A percentile compares a stretch with the other conserved stretches of the same genome.
Conservation (phyloP, 2,888 invertebrate species). For the Toxonevra muliebris region DNA sequence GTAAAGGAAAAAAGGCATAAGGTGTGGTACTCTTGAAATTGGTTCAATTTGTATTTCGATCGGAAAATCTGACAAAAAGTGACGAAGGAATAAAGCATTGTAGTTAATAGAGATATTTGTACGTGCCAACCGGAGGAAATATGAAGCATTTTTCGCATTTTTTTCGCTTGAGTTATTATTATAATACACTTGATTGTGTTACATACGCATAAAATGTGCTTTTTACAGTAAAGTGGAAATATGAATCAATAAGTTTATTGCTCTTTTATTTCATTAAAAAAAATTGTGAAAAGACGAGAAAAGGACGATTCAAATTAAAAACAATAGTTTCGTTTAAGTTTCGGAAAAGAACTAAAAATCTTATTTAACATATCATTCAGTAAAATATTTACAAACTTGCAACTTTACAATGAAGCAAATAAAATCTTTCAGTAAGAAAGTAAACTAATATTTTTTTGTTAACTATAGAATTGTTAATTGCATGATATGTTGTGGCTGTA, state of each 20-base stretch:
- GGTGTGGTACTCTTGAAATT: slow-evolving; percentile 13
- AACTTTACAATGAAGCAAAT: too few species aligned
- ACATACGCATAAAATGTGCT: background rate
- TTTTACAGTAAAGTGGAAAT: background rate
- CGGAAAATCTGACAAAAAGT: slow-evolving; percentile 9
- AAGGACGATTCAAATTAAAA: too few species aligned
- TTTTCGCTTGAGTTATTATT: background rate
- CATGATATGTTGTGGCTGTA: too few species aligned
- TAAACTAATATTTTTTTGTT: too few species aligned
- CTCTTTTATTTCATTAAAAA: background rate
- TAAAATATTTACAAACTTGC: too few species aligned
- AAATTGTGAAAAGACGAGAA: too few species aligned
- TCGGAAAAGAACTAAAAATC: too few species aligned
- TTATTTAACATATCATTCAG: too few species aligned
- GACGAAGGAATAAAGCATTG: slow-evolving; percentile 14
- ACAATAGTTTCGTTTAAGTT: too few species aligned
- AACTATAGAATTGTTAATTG: too few species aligned
- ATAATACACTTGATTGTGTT: background rate
- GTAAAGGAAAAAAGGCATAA: background rate
- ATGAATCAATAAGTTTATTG: background rate
- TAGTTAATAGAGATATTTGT: slow-evolving; percentile 19
- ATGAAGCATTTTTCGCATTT: background rate
- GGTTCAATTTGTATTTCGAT: slow-evolving; percentile 19
- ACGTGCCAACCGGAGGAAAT: slow-evolving; percentile 20
- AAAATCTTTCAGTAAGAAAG: too few species aligned